A percentile compares a stretch with the other conserved stretches of the same genome.
phyloP scores from a whole-genome alignment of 2,113 vertebrate genomes.

The Narcine bancroftii region DNA sequence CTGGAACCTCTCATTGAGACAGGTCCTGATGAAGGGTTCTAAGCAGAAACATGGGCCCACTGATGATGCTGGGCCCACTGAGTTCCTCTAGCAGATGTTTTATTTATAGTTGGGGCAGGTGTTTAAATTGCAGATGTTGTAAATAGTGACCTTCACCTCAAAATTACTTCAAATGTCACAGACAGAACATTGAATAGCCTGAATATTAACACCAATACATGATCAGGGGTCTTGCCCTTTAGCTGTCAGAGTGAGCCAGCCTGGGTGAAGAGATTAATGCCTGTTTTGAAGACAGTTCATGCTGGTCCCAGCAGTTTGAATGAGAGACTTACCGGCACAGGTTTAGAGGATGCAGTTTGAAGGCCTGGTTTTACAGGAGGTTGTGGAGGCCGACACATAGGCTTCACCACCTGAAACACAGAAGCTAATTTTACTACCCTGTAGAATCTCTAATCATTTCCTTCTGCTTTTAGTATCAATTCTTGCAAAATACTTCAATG shows the following conservation, averaged over 20 bases:
- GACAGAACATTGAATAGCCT: neutral
- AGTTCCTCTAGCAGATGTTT: no score
- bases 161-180: neutral
- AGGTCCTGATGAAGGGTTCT: no score
- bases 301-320: neutral
- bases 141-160: neutral
- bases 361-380: slow-evolving; percentile 53
- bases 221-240: no score
- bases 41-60: no score
- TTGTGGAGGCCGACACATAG: slow-evolving; percentile 49
- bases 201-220: no score
- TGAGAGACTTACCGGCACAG: slow-evolving; percentile 49
- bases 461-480: neutral
- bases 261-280: neutral
- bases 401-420: slow-evolving; percentile 45
- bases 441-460: neutral
- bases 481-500: neutral
- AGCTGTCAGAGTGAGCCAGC: neutral
- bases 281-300: neutral
- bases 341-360: slow-evolving; percentile 45
- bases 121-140: neutral
- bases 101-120: neutral
- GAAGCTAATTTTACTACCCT: neutral
- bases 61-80: no score
- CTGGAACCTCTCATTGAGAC: no score